Conservation (phyloP, 2,113 vertebrate species). For the Tragelaphus strepsiceros region DNA sequence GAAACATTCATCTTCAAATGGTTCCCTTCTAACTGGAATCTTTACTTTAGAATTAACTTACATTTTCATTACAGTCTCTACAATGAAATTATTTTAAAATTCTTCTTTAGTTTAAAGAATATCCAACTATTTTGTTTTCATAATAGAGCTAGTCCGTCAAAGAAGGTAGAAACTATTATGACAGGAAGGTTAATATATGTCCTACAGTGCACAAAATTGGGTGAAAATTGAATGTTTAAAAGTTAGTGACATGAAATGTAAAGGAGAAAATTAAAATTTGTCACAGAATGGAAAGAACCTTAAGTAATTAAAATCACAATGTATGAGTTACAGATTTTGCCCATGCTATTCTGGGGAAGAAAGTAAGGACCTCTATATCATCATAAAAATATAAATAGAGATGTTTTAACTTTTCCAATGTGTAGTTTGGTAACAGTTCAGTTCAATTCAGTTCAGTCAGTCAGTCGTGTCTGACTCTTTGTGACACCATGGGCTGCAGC, state of each 20-base stretch:
- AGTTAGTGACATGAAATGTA: slow-evolving; percentile 51
- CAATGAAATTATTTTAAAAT: not conserved
- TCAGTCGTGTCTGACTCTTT: not conserved
- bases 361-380: slow-evolving; percentile 71
- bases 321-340: slow-evolving; percentile 71
- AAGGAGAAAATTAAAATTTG: slow-evolving; percentile 59
- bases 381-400: slow-evolving; percentile 74
- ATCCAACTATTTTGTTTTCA: not conserved
- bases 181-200: slow-evolving; percentile 46
- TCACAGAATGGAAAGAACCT: slow-evolving; percentile 49
- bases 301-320: slow-evolving; percentile 74
- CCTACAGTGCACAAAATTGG: slow-evolving; percentile 55
- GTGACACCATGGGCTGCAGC: not conserved
- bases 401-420: slow-evolving; percentile 66
- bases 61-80: not conserved
- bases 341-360: slow-evolving; percentile 64
- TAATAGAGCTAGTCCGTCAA: not conserved
- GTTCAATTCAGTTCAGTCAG: not conserved
- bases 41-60: not conserved
- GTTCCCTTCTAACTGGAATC: not conserved
- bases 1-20: not conserved
- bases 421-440: slow-evolving; percentile 26
- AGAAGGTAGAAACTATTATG: not conserved
- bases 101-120: slow-evolving; percentile 6
- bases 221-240: slow-evolving; percentile 61